These are phyloP conservation scores for Amphiprion ocellaris DNA, from an alignment of 2,113 vertebrate species.

Conservation along the genomic window DNA sequence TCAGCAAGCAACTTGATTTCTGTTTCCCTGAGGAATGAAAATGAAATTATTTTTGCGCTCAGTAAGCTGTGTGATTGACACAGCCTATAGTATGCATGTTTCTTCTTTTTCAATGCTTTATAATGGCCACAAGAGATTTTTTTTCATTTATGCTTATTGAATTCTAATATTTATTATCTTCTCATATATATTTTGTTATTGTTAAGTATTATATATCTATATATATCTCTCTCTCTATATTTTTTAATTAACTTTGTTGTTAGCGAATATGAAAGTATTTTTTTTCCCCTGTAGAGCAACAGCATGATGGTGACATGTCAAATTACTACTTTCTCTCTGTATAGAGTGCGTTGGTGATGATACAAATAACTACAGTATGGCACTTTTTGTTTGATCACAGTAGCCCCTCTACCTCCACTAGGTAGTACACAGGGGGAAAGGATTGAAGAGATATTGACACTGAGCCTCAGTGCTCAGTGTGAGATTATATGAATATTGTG, in stretches of 20 bases:
- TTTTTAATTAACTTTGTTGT: constrained; percentile 4
- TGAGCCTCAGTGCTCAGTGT: constrained; percentile 1
- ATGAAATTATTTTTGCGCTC: constrained; percentile 55
- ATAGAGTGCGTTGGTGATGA: not conserved
- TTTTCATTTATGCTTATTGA: constrained; percentile 7
- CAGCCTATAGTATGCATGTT: constrained; percentile 29
- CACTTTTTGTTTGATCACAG: not conserved
- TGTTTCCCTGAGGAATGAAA: constrained; percentile 54
- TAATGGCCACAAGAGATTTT: constrained; percentile 11
- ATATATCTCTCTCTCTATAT: not conserved
- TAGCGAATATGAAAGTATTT: constrained; percentile 7
- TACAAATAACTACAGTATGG: not conserved
- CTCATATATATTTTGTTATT: not conserved
- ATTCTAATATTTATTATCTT: constrained; percentile 27
- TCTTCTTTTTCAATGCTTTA: constrained; percentile 11
- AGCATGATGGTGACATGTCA: not conserved
- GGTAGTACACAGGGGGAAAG: not conserved
- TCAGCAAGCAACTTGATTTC: constrained; percentile 66
- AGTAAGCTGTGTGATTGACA: constrained; percentile 61
- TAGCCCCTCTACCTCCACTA: constrained; percentile 10
- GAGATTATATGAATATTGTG: constrained; percentile 28
- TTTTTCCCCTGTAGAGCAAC: not conserved
- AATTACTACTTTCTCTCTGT: not conserved
- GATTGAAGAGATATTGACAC: constrained; percentile 12
- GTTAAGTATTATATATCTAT: too few relatives aligned